Evolutionary conservation across 2,888 invertebrate genomes (phyloP).

Genomic region (Colletes collaris): DNA sequence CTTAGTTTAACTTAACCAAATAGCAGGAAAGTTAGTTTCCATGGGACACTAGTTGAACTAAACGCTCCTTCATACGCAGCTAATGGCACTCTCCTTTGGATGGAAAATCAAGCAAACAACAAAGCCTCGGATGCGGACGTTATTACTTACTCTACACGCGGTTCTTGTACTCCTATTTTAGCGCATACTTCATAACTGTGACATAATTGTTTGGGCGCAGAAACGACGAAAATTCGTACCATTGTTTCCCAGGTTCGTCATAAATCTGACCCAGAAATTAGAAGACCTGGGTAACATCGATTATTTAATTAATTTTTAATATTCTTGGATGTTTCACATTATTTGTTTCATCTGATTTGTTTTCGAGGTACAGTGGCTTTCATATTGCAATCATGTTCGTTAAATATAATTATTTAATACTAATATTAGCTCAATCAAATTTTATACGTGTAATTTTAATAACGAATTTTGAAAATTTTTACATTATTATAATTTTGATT

Average conservation of each 20-base stretch:
- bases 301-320: too few species aligned
- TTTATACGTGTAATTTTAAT: too few species aligned
- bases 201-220: conserved; percentile 26
- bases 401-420: too few species aligned
- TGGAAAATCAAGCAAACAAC: conserved; percentile 41
- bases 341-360: too few species aligned
- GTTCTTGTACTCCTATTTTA: neutral
- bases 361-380: too few species aligned
- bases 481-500: too few species aligned
- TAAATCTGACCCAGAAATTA: conserved; percentile 1
- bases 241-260: neutral
- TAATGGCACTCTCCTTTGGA: conserved; percentile 25
- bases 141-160: conserved; percentile 13
- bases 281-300: neutral
- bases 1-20: conserved; percentile 48
- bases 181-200: conserved; percentile 8
- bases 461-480: too few species aligned
- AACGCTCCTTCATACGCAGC: conserved; percentile 11
- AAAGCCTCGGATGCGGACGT: conserved; percentile 12
- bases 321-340: too few species aligned
- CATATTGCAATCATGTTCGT: too few species aligned
- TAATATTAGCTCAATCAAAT: too few species aligned
- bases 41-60: conserved; percentile 45
- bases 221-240: conserved; percentile 27
- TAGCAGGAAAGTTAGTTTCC: conserved; percentile 61